A percentile compares a stretch with the other conserved stretches of the same genome.
Conservation (phyloP, 2,888 invertebrate genomes). For the Noctuana brunneofusca region DNA sequence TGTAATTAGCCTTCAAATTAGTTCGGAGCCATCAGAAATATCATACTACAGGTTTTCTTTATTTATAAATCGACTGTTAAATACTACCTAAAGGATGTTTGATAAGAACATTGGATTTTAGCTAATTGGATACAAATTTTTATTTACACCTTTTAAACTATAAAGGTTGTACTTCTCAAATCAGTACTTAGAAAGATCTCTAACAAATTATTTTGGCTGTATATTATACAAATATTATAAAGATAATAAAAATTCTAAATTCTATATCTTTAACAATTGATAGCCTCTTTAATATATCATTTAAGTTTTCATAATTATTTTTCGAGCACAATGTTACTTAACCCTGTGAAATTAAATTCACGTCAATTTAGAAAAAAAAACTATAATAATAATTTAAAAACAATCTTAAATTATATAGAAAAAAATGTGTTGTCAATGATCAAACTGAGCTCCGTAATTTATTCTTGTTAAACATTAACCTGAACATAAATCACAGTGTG, state of each 20-base stretch:
- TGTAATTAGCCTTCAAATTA: too few species aligned
- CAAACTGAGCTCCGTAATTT: background rate
- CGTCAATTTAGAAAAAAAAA: constrained; percentile 13
- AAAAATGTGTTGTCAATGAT: constrained; percentile 3
- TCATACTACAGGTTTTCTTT: too few species aligned
- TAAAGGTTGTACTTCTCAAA: too few species aligned
- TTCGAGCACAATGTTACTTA: constrained; percentile 29
- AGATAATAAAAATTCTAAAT: constrained; percentile 36
- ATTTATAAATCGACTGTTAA: too few species aligned
- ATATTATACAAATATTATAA: constrained; percentile 3
- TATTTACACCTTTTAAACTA: background rate
- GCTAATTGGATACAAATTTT: too few species aligned
- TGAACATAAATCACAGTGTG: constrained; percentile 25
- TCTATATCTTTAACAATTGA: constrained; percentile 45
- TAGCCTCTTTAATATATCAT: constrained; percentile 54
- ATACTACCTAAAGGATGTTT: too few species aligned
- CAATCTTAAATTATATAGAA: background rate
- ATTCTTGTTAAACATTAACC: constrained; percentile 5
- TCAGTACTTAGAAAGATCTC: constrained; percentile 13
- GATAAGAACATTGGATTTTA: too few species aligned
- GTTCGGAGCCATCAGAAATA: too few species aligned
- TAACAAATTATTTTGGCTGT: constrained; percentile 31
- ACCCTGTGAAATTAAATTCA: constrained; percentile 32
- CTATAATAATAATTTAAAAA: background rate
- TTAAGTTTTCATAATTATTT: constrained; percentile 28